Conservation (phyloP, 23 tunicate genomes). For the Oikopleura dioica region DNA sequence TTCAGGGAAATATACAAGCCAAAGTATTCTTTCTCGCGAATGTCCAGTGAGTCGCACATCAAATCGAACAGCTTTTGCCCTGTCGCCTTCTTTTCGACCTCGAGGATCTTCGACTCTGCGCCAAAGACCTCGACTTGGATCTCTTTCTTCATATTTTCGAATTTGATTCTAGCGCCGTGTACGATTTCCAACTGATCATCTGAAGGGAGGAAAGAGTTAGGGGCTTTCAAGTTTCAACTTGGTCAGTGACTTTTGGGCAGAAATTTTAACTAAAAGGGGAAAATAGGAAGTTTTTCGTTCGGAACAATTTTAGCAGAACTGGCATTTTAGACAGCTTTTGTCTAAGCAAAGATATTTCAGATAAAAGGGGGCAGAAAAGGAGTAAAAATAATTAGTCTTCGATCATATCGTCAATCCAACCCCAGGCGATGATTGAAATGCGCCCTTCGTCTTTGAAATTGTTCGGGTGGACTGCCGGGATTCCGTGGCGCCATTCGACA, state of each 20-base stretch:
- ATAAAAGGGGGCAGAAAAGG: too few relatives aligned
- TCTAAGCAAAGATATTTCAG: too few relatives aligned
- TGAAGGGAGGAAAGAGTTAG: too few relatives aligned
- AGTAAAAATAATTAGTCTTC: background rate
- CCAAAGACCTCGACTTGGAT: background rate
- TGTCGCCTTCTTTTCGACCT: constrained; percentile 26
- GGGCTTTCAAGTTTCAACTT: too few relatives aligned
- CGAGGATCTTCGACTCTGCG: background rate
- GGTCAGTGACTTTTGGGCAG: too few relatives aligned
- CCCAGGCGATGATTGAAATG: background rate
- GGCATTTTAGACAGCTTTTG: too few relatives aligned
- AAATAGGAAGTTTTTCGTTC: too few relatives aligned
- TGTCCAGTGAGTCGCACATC: constrained; percentile 52
- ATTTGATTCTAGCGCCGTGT: background rate
- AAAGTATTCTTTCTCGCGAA: constrained; percentile 64
- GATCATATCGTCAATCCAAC: background rate
- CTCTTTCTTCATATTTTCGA: background rate
- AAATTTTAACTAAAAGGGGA: too few relatives aligned
- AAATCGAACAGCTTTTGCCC: constrained; percentile 35
- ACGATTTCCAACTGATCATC: too few relatives aligned
- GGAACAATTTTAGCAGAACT: too few relatives aligned
- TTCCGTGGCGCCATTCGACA: background rate
- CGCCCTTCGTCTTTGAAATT: background rate
- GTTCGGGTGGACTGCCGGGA: background rate
- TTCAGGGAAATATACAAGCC: constrained; percentile 43